Evolutionary conservation across 2,113 vertebrate genomes (phyloP), one percentile per base, ranked within the genome.

Genomic region (Lycaon pictus): DNA sequence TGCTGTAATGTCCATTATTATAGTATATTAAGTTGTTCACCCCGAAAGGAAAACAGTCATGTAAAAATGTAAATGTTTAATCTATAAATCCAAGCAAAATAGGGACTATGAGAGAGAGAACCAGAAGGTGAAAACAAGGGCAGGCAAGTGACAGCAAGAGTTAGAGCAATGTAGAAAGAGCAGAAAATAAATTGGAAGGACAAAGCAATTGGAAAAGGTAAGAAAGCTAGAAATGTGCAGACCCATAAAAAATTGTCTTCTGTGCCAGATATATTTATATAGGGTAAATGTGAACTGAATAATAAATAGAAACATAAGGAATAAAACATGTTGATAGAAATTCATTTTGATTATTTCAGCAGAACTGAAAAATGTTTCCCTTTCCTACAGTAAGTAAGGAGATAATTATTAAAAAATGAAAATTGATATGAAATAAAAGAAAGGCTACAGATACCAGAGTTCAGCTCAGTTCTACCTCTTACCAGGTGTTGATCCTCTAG

Each of bases 161-260:
- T 43, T 62, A 88, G 27, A 77, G 2, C 72, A 17, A 91, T 20
- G 74, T 6, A 72, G 93, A 88, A 74, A 88, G 32, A 94, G 15
- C 19, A 80, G 88, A 76, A 93, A 88, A 69, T 90, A 69, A 86
- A 82, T 48, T 53, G 6, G 7, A 91, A 95, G 35, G 13, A 72
- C 67, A 88, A 97, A 43, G 37, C 22, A 71, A 94, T 4, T 87
- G 10, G 1, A 60, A 93, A 88, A 96, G 4, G 10, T 22, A 85
- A 96, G 86, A 25, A 93, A 55, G 86, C 55, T 88, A 88, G 48
- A 95, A 98, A 97, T 82, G 12, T 7, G 20, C 51, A 76, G 74
- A 37, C 32, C 15, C 55, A 67, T 10, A 71, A 67, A 85, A 88
- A 88, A 95, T 84, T 74, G 74, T 32, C 53, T 96, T 79, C n/a